Evolutionary conservation across 2,797 vertebrate species (phyloP).

Genomic region (Micropoecilia bifurca): DNA sequence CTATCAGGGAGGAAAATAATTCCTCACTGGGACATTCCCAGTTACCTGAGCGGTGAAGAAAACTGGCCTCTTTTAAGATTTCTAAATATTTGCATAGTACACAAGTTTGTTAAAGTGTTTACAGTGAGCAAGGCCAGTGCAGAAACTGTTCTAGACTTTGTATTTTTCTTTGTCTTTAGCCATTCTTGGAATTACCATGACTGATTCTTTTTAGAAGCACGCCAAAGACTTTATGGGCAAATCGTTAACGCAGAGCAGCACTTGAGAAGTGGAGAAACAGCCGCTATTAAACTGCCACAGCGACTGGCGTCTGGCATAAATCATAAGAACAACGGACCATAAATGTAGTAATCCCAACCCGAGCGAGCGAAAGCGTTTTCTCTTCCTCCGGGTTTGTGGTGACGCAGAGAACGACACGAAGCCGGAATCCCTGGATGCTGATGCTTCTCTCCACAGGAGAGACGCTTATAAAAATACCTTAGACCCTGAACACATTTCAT

Average conservation of each 20-base stretch:
- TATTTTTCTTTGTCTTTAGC: not conserved
- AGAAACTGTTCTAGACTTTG: constrained; percentile 39
- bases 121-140: constrained; percentile 42
- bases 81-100: constrained; percentile 75
- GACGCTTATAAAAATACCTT: constrained; percentile 47
- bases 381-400: constrained; percentile 36
- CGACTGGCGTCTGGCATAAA: constrained; percentile 74
- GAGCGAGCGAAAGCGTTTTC: constrained; percentile 52
- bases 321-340: constrained; percentile 72
- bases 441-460: constrained; percentile 75
- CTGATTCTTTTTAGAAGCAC: constrained; percentile 52
- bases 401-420: constrained; percentile 53
- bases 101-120: constrained; percentile 49
- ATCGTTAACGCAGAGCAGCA: constrained; percentile 73
- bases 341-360: constrained; percentile 71
- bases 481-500: constrained; percentile 47
- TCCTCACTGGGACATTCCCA: not conserved
- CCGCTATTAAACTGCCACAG: constrained; percentile 73
- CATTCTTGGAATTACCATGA: constrained; percentile 49
- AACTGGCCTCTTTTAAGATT: constrained; percentile 33
- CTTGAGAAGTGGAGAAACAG: constrained; percentile 65
- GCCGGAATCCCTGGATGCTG: constrained; percentile 40
- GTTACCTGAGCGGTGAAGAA: constrained; percentile 12
- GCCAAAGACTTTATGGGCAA: constrained; percentile 71
- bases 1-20: not conserved